Evolutionary conservation across 2,797 vertebrate genomes (phyloP).

Genomic region (Betta splendens): DNA sequence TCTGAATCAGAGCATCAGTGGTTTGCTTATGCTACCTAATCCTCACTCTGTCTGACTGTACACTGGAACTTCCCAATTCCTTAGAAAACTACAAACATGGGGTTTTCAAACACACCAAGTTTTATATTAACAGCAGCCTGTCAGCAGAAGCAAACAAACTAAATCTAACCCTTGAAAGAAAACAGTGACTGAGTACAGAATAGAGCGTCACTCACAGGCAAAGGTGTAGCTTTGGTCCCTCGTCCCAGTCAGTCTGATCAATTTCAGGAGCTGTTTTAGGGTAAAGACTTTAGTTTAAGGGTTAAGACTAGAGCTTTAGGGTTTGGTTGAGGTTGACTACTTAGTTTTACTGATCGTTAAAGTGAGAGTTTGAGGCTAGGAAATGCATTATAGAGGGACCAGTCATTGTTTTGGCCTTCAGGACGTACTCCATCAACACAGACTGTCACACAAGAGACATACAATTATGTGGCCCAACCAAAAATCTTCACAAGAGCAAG

Average conservation of each 20-base stretch:
- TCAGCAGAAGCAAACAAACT: slow-evolving; percentile 7
- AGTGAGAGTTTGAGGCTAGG: background rate
- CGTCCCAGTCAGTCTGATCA: no score
- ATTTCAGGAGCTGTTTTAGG: no score
- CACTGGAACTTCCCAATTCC: background rate
- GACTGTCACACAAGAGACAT: slow-evolving; percentile 46
- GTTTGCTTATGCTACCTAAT: background rate
- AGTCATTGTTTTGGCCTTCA: slow-evolving; percentile 7
- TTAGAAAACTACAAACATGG: background rate
- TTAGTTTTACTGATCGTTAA: background rate
- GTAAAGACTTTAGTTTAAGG: no score
- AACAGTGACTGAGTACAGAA: no score
- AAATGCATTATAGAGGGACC: background rate
- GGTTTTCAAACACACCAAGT: no score
- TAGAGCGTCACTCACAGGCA: slow-evolving; percentile 54
- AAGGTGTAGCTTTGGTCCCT: slow-evolving; percentile 48
- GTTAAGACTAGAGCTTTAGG: no score
- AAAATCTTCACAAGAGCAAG: no score
- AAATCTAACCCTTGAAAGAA: background rate
- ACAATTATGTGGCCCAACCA: no score
- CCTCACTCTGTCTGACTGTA: background rate
- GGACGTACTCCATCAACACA: slow-evolving; percentile 23
- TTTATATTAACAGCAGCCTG: background rate
- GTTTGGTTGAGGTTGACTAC: background rate
- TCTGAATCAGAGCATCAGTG: background rate